These are phyloP conservation scores for Sturmia bella DNA, from an alignment of 2,888 invertebrate species.

Conservation along the genomic window DNA sequence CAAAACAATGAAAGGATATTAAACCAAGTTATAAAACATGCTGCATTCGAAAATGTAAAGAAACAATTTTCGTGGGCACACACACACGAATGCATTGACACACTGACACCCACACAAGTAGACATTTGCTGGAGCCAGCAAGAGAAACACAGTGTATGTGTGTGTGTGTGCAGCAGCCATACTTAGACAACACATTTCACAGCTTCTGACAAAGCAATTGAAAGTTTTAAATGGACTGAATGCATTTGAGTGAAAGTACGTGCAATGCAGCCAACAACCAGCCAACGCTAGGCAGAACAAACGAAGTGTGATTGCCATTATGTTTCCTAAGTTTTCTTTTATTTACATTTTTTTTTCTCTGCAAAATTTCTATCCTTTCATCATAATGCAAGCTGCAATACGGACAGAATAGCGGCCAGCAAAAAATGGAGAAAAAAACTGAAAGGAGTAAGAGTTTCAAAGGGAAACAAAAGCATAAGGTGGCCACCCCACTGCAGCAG, in stretches of 20 bases:
- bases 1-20: constrained; percentile 24
- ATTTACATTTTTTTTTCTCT: background rate
- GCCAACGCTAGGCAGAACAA: constrained; percentile 5
- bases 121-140: constrained; percentile 4
- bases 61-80: background rate
- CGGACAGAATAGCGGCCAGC: background rate
- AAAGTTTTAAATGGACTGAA: constrained; percentile 54
- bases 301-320: constrained; percentile 41
- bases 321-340: constrained; percentile 1
- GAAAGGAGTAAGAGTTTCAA: constrained; percentile 1
- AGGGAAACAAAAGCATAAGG: constrained; percentile 29
- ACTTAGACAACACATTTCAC: constrained; percentile 6
- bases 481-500: background rate
- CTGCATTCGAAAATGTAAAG: constrained; percentile 11
- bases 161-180: background rate
- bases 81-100: background rate
- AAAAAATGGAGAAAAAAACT: background rate
- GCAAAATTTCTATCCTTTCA: background rate
- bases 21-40: constrained; percentile 36
- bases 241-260: constrained; percentile 7
- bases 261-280: background rate
- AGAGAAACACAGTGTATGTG: too few species aligned
- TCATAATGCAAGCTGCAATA: constrained; percentile 13
- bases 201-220: constrained; percentile 59
- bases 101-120: background rate